Conservation (phyloP, 2,888 invertebrate species). For the Apeira syringaria region DNA sequence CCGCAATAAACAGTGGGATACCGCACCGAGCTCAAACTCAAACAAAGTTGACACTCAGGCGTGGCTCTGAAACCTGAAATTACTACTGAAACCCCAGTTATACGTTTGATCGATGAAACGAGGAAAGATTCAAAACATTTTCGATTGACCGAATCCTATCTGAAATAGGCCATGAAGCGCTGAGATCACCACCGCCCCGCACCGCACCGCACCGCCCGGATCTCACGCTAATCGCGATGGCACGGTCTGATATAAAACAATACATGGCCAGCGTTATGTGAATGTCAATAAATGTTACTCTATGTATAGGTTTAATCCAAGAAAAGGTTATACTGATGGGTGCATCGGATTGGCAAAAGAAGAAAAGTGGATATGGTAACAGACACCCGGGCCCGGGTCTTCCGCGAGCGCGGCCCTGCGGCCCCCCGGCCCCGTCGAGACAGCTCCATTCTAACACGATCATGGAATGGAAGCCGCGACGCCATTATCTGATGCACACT, state of each 20-base stretch:
- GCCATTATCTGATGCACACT: too few relatives aligned
- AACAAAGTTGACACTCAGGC: constrained; percentile 33
- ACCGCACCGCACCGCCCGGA: background rate
- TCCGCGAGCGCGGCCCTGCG: too few relatives aligned
- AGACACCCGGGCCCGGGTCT: too few relatives aligned
- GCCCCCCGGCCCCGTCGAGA: too few relatives aligned
- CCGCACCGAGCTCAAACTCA: constrained; percentile 27
- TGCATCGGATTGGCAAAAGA: background rate
- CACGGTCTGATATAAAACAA: background rate
- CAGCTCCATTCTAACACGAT: too few relatives aligned
- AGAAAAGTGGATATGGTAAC: too few relatives aligned
- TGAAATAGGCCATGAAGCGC: background rate
- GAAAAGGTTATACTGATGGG: too few relatives aligned
- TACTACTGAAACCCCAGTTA: constrained; percentile 13
- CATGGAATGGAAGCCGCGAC: too few relatives aligned
- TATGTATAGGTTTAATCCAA: too few relatives aligned
- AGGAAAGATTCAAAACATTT: constrained; percentile 11
- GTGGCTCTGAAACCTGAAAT: constrained; percentile 19
- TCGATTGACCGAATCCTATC: constrained; percentile 13
- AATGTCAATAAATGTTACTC: too few relatives aligned
- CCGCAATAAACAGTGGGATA: constrained; percentile 32
- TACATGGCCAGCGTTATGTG: background rate
- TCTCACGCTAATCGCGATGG: background rate
- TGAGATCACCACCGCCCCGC: background rate
- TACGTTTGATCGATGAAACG: constrained; percentile 13